Evolutionary conservation across 30 jellyfish, hydroid and myxozoan genomes (phyloP), one percentile per base, ranked within the genome.

Genomic region (Chrysaora quinquecirrha): DNA sequence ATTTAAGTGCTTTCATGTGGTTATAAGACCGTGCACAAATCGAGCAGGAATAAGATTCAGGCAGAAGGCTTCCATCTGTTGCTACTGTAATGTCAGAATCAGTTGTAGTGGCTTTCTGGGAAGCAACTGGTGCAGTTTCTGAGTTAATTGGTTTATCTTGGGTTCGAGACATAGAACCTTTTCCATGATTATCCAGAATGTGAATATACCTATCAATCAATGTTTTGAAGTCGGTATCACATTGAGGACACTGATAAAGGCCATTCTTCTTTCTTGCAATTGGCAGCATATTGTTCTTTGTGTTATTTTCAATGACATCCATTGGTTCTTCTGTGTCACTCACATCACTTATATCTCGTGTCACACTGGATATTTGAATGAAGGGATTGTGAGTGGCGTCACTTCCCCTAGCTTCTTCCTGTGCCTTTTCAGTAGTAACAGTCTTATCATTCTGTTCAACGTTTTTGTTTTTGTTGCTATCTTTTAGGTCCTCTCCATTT

Each of bases 191-290:
- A 52, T 52, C 68, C 29, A 3, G 4, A 19, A 52, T 19, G 19
- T 52, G 68, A 4, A 52, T 52, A 52, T 52, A 52, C 68, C 68
- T 52, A 52, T 52, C 68, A 52, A 52, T 9, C 3, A 52, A 20
- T 3, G 29, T 52, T 16, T 20, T 52, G 25, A 52, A 52, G 9
- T 52, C 68, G 6, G 25, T 4, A 12, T 12, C 25, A 25, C 68
- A 52, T 4, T 52, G 68, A 10, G 25, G 29, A 52, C 68, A 52
- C 68, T 52, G 12, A 25, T 52, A 52, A 12, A 52, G 25, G 24
- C 68, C 68, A 52, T 52, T 52, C 29, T 19, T 52, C 9, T 16
- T 52, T 52, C 19, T 52, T 4, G 29, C 68, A 52, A 52, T 3
- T 10, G 68, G 68, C 25, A 38, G 14, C 54, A 38, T 3, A 38